Evolutionary conservation across 53 echinoderm and acorn worm species (phyloP).

Genomic region (Pentamera pediparva): DNA sequence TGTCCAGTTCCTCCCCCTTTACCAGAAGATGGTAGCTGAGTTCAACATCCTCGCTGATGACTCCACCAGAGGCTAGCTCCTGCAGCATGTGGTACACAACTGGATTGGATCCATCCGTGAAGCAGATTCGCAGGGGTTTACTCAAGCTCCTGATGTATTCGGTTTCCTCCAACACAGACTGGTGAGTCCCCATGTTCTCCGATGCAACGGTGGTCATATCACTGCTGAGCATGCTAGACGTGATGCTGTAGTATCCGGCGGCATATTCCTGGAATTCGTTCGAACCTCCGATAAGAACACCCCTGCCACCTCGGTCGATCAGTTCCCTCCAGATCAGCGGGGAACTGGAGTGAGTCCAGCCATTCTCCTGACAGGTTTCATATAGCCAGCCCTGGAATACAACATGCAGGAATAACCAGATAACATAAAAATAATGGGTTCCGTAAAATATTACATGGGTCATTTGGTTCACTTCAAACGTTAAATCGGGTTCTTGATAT

Average conservation of each 20-base stretch:
- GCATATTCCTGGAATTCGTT: conserved; percentile 99
- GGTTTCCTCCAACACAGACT: conserved; percentile 56
- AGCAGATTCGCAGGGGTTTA: conserved; percentile 83
- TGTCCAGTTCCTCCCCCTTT: conserved; percentile 35
- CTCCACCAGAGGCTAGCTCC: conserved; percentile 85
- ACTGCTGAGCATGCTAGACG: conserved; percentile 68
- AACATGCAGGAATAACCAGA: too few relatives aligned
- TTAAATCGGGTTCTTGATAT: too few relatives aligned
- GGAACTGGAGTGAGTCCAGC: conserved; percentile 77
- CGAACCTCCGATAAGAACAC: conserved; percentile 91
- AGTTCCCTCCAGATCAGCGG: conserved; percentile 96
- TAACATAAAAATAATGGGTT: too few relatives aligned
- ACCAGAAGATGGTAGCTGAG: conserved; percentile 66
- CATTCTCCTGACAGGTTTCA: conserved; percentile 62
- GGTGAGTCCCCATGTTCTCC: conserved; percentile 82
- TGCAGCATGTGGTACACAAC: conserved; percentile 80
- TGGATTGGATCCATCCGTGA: conserved; percentile 77
- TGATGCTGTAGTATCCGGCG: conserved; percentile 82
- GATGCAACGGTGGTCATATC: conserved; percentile 79
- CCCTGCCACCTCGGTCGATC: conserved; percentile 77
- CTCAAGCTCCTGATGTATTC: conserved; percentile 68
- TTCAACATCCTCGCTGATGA: conserved; percentile 58
- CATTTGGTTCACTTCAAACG: too few relatives aligned
- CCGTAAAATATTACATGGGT: too few relatives aligned
- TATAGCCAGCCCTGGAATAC: conserved; percentile 78